Evolutionary conservation across 1,140 invertebrate species (phyloP).

Genomic region (Euschistus heros): DNA sequence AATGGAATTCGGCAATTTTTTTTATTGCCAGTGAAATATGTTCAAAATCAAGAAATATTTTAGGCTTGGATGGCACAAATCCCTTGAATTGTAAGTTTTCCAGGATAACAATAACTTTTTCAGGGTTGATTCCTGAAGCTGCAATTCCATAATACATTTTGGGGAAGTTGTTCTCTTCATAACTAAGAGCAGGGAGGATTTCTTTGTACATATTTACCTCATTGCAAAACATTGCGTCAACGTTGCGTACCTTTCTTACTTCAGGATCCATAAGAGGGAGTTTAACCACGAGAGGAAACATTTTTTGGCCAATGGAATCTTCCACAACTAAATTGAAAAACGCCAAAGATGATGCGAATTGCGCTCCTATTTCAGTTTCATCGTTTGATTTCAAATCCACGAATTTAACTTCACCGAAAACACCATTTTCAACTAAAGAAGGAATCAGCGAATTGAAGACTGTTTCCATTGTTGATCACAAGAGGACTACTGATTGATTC

Average conservation of each 20-base stretch:
- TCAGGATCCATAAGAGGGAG: no score
- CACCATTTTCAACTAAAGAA: no score
- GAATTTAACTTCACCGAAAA: no score
- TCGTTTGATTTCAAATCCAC: no score
- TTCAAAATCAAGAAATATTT: conserved; percentile 28
- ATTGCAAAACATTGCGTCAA: not conserved
- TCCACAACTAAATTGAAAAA: no score
- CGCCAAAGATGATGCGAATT: no score
- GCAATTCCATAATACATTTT: conserved; percentile 26
- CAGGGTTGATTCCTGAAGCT: not conserved
- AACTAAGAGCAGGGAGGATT: not conserved
- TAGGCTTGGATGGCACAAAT: conserved; percentile 17
- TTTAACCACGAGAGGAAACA: no score
- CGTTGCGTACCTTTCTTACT: not conserved
- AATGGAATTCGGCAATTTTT: conserved; percentile 37
- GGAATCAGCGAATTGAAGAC: no score
- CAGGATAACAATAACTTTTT: conserved; percentile 31
- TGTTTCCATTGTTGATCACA: no score
- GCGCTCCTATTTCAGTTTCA: no score
- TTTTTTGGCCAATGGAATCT: no score
- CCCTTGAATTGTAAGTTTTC: conserved; percentile 31
- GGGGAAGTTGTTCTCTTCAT: conserved; percentile 13
- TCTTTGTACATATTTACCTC: conserved; percentile 1
- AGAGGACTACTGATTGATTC: no score
- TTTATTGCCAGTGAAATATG: conserved; percentile 33